phyloP scores from a whole-genome alignment of 2,113 vertebrate genomes.

The Melanostigma gelatinosum region DNA sequence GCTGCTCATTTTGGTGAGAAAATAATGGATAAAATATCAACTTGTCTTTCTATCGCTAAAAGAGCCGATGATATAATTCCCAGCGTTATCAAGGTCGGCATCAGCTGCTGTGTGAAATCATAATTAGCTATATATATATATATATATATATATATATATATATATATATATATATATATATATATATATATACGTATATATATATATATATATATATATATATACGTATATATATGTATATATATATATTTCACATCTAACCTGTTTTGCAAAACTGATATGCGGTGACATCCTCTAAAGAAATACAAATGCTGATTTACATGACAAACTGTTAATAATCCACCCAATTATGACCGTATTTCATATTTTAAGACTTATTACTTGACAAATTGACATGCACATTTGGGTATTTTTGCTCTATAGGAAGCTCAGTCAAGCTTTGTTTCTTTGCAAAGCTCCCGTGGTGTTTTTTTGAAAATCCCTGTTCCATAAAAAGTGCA shows the following conservation, averaged over 20 bases:
- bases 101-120: constrained; percentile 44
- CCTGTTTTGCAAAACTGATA: neutral
- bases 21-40: constrained; percentile 26
- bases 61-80: constrained; percentile 20
- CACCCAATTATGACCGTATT: neutral
- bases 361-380: constrained; percentile 22
- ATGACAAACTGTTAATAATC: constrained; percentile 12
- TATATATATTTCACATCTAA: constrained; percentile 32
- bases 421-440: neutral
- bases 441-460: constrained; percentile 10
- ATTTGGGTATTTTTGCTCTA: neutral
- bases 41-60: constrained; percentile 4
- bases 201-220: too few species aligned
- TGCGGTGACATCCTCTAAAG: neutral
- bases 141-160: too few species aligned
- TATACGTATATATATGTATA: too few species aligned
- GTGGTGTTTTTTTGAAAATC: constrained; percentile 3
- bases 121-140: constrained; percentile 36
- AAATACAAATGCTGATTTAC: neutral
- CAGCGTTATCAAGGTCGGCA: constrained; percentile 23
- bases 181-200: too few species aligned
- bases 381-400: neutral
- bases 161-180: too few species aligned
- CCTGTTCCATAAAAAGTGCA: constrained; percentile 32
- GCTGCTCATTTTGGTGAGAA: constrained; percentile 19